These are phyloP conservation scores for Drosophila aff. DNA, from an alignment of 1,140 invertebrate genomes.

Conservation along the genomic window DNA sequence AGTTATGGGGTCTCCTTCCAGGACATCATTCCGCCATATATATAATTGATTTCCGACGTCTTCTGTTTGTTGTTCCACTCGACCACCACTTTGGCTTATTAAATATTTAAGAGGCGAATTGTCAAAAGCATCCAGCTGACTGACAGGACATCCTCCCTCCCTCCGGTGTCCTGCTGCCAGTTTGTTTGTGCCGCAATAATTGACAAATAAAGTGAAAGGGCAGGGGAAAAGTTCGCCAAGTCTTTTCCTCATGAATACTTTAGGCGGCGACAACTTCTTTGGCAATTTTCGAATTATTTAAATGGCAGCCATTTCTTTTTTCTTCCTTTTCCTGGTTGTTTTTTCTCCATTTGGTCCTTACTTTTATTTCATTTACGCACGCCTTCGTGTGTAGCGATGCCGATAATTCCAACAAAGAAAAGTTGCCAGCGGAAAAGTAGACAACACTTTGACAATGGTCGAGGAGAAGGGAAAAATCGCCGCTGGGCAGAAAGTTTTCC, in stretches of 20 bases:
- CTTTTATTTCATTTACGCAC: conserved; percentile 71
- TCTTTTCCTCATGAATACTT: conserved; percentile 62
- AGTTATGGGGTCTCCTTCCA: conserved; percentile 29
- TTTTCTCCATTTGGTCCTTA: conserved; percentile 5
- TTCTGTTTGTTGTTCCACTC: conserved; percentile 57
- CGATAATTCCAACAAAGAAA: conserved; percentile 77
- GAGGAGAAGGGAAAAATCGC: conserved; percentile 29
- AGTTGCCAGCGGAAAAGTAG: conserved; percentile 62
- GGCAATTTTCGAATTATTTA: conserved; percentile 72
- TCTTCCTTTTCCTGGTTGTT: not conserved
- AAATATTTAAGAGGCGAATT: conserved; percentile 75
- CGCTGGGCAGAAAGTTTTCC: conserved; percentile 44
- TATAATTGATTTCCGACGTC: conserved; percentile 73
- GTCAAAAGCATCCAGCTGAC: conserved; percentile 64
- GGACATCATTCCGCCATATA: conserved; percentile 12
- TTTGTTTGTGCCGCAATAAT: conserved; percentile 58
- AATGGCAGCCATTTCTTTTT: conserved; percentile 53
- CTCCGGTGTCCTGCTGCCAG: conserved; percentile 3
- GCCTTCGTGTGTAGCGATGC: conserved; percentile 79
- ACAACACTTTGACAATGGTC: conserved; percentile 68
- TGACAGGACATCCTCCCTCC: conserved; percentile 44
- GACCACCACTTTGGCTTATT: conserved; percentile 78
- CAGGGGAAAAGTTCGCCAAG: conserved; percentile 47
- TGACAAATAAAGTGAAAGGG: conserved; percentile 65
- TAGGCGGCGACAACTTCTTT: conserved; percentile 37